Evolutionary conservation across 1,140 invertebrate genomes (phyloP).

Genomic region (Pinna nobilis): DNA sequence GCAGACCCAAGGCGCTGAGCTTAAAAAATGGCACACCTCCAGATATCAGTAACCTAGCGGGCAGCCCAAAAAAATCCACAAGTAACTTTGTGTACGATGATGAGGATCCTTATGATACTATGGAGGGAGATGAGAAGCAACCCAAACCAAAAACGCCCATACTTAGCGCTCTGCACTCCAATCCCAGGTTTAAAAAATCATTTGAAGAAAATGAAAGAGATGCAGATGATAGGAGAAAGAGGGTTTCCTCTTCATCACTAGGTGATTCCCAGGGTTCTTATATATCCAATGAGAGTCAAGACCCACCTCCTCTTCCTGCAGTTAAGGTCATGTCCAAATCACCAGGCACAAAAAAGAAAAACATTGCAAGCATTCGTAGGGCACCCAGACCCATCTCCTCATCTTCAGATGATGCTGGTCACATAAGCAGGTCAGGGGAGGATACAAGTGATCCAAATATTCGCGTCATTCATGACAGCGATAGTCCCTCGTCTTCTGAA

Average conservation of each 20-base stretch:
- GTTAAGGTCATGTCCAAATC: conserved; percentile 34
- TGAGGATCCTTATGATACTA: conserved; percentile 36
- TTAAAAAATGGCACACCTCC: background rate
- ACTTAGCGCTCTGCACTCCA: conserved; percentile 49
- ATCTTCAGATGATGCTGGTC: conserved; percentile 5
- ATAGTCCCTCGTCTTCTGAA: conserved; percentile 38
- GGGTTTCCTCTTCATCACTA: conserved; percentile 43
- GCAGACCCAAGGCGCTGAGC: conserved; percentile 22
- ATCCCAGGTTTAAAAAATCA: conserved; percentile 49
- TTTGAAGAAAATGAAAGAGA: conserved; percentile 47
- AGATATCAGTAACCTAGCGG: background rate
- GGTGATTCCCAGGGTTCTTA: background rate
- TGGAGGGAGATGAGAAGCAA: conserved; percentile 28
- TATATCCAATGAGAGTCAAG: background rate
- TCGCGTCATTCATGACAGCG: background rate
- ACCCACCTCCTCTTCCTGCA: conserved; percentile 45
- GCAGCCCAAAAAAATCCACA: background rate
- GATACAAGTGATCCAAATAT: conserved; percentile 12
- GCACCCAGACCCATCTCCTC: conserved; percentile 39
- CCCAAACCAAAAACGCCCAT: conserved; percentile 46
- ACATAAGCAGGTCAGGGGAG: background rate
- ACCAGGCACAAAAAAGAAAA: conserved; percentile 11
- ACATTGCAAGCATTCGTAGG: conserved; percentile 47
- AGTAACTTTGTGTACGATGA: conserved; percentile 14
- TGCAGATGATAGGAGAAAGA: conserved; percentile 50